phyloP scores from a whole-genome alignment of 2,888 invertebrate species.

The Diploptera punctata region DNA sequence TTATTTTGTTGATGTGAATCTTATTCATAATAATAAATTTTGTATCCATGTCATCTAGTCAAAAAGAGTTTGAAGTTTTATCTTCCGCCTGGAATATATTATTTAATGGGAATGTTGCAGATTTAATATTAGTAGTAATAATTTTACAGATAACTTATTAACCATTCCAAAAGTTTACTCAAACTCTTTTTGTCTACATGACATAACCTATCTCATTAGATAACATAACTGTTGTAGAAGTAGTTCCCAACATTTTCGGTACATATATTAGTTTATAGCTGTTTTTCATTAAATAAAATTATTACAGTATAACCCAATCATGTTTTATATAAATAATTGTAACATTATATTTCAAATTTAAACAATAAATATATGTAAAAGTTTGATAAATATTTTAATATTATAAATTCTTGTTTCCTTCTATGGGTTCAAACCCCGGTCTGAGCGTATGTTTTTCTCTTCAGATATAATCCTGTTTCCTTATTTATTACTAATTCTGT shows the following conservation, averaged over 20 bases:
- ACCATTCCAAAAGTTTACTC: conserved; percentile 11
- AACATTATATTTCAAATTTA: background rate
- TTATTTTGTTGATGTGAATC: conserved; percentile 11
- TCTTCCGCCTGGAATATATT: background rate
- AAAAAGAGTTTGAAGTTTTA: background rate
- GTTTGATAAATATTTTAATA: too few species aligned
- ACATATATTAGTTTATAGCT: background rate
- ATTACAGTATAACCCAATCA: conserved; percentile 9
- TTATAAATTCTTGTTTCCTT: too few species aligned
- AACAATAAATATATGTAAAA: background rate
- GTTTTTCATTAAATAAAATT: background rate
- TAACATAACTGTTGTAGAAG: conserved; percentile 18
- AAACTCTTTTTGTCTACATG: conserved; percentile 11
- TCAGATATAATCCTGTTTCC: too few species aligned
- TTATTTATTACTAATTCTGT: too few species aligned
- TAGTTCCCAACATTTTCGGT: background rate
- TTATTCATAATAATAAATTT: conserved; percentile 12
- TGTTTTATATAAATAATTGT: conserved; percentile 15
- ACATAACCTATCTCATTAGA: conserved; percentile 7
- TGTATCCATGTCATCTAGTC: conserved; percentile 6
- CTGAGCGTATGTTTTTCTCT: too few species aligned
- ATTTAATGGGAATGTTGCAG: background rate
- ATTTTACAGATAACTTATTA: conserved; percentile 8
- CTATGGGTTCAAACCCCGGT: too few species aligned
- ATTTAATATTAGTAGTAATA: too few species aligned